Evolutionary conservation across 2,797 vertebrate species (phyloP).

Genomic region (Coendou prehensilis): DNA sequence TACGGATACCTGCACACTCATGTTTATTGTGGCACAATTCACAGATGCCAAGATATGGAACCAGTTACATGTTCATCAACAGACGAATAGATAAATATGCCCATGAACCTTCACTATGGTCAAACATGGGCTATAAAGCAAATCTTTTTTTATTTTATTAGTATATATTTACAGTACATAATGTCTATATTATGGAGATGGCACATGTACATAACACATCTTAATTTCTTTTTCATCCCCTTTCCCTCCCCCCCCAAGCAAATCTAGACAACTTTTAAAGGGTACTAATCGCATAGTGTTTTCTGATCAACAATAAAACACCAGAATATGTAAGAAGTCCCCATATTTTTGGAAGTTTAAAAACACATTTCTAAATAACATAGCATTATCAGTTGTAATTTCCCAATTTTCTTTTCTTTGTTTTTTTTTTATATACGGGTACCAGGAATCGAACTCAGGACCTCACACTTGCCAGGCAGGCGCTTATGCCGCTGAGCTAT

Average conservation of each 20-base stretch:
- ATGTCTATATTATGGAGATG: background rate
- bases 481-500: too few species aligned
- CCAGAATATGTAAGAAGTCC: conserved; percentile 39
- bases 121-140: background rate
- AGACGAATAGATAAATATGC: background rate
- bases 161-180: background rate
- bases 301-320: conserved; percentile 46
- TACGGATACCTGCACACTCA: background rate
- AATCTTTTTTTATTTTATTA: background rate
- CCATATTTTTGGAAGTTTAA: conserved; percentile 19
- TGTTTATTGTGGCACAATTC: background rate
- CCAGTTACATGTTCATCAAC: background rate
- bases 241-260: background rate
- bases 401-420: background rate
- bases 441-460: too few species aligned
- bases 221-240: background rate
- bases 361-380: conserved; percentile 41
- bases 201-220: background rate
- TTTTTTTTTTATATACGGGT: too few species aligned
- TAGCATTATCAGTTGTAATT: background rate
- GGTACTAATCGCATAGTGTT: background rate
- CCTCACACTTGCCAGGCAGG: too few species aligned
- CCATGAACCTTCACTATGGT: background rate
- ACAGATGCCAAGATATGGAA: background rate
- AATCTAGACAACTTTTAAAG: conserved; percentile 37